Percentiles rank a stretch among this genome's conserved stretches.
phyloP scores from a whole-genome alignment of 2,888 invertebrate species.

The Aphidoletes aphidimyza region DNA sequence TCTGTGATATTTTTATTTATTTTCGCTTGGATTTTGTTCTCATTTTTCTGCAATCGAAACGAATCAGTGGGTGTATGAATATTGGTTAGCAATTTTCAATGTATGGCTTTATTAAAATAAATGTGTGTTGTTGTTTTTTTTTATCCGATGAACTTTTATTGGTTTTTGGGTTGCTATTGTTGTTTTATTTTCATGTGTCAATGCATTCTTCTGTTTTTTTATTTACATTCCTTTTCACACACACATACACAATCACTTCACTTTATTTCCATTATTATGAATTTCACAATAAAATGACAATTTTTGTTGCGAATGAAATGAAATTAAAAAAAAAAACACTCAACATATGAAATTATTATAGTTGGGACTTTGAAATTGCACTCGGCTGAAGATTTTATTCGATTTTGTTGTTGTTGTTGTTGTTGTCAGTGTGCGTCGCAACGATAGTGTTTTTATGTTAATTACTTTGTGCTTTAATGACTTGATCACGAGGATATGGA shows the following conservation, averaged over 20 bases:
- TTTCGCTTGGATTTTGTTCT: neutral
- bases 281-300: neutral
- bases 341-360: neutral
- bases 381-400: neutral
- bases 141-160: neutral
- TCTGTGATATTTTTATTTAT: neutral
- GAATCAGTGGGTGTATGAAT: constrained; percentile 1
- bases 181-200: neutral
- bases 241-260: constrained; percentile 9
- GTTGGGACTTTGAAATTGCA: neutral
- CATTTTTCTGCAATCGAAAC: neutral
- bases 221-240: neutral
- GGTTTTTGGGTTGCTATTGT: neutral
- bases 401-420: neutral
- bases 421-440: neutral
- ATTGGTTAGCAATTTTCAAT: neutral
- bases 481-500: constrained; percentile 10
- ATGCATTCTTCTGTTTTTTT: neutral
- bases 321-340: neutral
- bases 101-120: neutral
- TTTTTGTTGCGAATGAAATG: neutral
- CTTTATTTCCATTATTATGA: neutral
- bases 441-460: neutral
- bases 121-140: too few relatives aligned
- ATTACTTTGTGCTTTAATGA: neutral